A percentile compares a stretch with the other conserved stretches of the same genome.
Conservation (phyloP, 2,888 invertebrate species). For the Branchellion lobata region DNA sequence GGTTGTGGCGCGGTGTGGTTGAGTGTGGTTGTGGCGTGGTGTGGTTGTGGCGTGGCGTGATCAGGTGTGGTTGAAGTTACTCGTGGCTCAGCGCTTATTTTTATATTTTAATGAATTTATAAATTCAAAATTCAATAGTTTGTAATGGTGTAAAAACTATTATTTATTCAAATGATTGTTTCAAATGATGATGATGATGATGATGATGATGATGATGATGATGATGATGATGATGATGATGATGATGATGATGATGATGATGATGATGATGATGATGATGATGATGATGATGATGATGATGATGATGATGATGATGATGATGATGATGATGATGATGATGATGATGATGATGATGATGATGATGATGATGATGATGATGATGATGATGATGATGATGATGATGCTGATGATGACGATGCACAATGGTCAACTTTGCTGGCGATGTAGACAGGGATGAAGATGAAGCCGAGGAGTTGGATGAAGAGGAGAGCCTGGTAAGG, state of each 20-base stretch:
- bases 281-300: slow-evolving; percentile 6
- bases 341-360: slow-evolving; percentile 17
- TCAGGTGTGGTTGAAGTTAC: too few relatives aligned
- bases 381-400: not conserved
- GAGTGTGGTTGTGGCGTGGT: too few relatives aligned
- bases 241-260: slow-evolving; percentile 29
- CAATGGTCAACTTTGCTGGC: slow-evolving; percentile 57
- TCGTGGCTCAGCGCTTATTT: too few relatives aligned
- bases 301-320: not conserved
- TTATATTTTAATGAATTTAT: too few relatives aligned
- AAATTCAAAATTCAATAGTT: too few relatives aligned
- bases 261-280: slow-evolving; percentile 18
- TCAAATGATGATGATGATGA: slow-evolving; percentile 13
- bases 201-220: slow-evolving; percentile 23
- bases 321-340: slow-evolving; percentile 17
- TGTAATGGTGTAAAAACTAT: too few relatives aligned
- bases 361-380: slow-evolving; percentile 1
- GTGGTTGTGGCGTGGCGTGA: too few relatives aligned
- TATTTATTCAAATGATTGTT: too few relatives aligned
- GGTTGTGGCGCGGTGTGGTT: too few relatives aligned
- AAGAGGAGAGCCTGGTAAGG: slow-evolving; percentile 63
- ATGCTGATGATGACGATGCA: not conserved
- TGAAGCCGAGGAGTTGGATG: slow-evolving; percentile 64
- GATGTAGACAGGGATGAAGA: slow-evolving; percentile 64
- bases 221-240: slow-evolving; percentile 29